A percentile compares a stretch with the other conserved stretches of the same genome.
Evolutionary conservation across 2,888 invertebrate genomes (phyloP).

Genomic region (Drosophila crucigera): DNA sequence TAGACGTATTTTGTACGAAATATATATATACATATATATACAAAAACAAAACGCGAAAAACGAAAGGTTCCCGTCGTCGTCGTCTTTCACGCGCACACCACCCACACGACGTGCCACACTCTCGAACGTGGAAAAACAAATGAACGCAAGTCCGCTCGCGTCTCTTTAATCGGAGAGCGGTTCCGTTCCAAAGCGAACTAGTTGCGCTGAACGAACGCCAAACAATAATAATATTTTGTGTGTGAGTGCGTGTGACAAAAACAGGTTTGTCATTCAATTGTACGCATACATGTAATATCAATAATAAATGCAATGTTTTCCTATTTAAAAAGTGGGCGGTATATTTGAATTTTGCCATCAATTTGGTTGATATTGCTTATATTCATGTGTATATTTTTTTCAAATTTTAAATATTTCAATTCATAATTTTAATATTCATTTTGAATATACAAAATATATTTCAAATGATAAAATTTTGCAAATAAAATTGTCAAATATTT

Average conservation of each 20-base stretch:
- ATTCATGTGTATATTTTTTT: not conserved
- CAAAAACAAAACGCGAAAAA: constrained; percentile 77
- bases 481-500: not conserved
- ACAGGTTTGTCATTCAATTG: constrained; percentile 4
- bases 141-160: constrained; percentile 44
- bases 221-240: constrained; percentile 9
- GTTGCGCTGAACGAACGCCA: constrained; percentile 25
- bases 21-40: constrained; percentile 74
- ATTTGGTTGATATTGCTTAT: not conserved
- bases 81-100: constrained; percentile 67
- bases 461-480: not conserved
- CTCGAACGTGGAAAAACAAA: constrained; percentile 64
- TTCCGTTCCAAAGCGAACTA: constrained; percentile 40
- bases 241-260: not conserved
- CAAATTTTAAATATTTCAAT: not conserved
- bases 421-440: not conserved
- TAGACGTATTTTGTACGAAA: constrained; percentile 62
- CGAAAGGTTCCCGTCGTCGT: constrained; percentile 66
- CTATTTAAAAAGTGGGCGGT: not conserved
- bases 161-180: constrained; percentile 37
- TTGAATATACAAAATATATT: not conserved
- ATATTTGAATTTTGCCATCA: not conserved
- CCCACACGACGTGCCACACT: constrained; percentile 67
- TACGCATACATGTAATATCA: not conserved
- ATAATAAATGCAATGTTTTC: not conserved